Evolutionary conservation across 2,888 invertebrate species (phyloP), one percentile per base, ranked within the genome.

Genomic region (Zaprionus bogoriensis): DNA sequence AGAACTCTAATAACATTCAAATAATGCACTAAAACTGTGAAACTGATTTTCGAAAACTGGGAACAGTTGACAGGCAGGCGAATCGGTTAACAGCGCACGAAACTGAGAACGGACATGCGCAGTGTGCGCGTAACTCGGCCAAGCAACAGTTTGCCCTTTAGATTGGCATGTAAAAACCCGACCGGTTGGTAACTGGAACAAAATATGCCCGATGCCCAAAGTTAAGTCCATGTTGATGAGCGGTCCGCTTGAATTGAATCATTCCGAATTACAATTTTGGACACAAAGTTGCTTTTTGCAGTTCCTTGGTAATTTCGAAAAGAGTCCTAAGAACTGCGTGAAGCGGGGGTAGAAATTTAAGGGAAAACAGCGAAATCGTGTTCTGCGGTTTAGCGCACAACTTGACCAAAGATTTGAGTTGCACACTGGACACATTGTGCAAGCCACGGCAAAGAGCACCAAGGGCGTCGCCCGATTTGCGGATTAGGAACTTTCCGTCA

Each of bases 81-180:
- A 87, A 87, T 17, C 82, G 85, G 82, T 78, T 87, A 82, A 87
- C 86, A 87, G 55, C 3, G 47, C n/a, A 4, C 12, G 9, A 2
- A 12, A 0, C 1, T 53, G 57, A 36, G 65, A 65, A 73, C 54
- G 65, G 82, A 30, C 87, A 62, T 81, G 85, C 82, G 86, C 87
- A 64, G 9, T 59, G 1, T 0, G 10, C 7, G 7, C 6, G 3
- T 17, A 3, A 39, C 5, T n/a, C 14, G 17, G n/a, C 28, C 27
- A 70, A 54, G 78, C 82, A 82, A 82, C 82, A 82, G 87, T 85
- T 82, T 77, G 87, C 46, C 65, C 23, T 58, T 55, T 48, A 38
- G 12, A 20, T 9, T 12, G 48, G 62, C n/a, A 54, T 59, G 39
- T n/a, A 50, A n/a, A 27, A 54, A 46, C 20, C 4, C n/a, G 20